Evolutionary conservation across 2,113 vertebrate species (phyloP), one percentile per base, ranked within the genome.

Genomic region (Crotophaga sulcirostris): DNA sequence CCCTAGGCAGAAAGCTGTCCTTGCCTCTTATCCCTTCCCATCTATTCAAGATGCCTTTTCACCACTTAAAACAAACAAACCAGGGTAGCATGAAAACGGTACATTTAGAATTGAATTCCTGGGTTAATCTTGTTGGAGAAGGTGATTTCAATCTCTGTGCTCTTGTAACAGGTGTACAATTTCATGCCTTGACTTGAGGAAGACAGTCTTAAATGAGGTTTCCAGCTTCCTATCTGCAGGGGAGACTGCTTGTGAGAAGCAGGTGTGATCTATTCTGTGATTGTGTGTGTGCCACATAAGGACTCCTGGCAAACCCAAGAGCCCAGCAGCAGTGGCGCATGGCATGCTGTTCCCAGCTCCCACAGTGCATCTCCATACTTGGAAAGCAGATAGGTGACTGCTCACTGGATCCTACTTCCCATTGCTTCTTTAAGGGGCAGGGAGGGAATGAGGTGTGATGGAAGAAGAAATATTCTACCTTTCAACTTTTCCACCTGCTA

Each of bases 221-320:
- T 75, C 36, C 34, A 70, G 17, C 24, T 81, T 56, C 28, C 21
- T 44, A 0, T 18, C 19, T 64, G 34, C 47, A 34, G 56, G 14
- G 73, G 68, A 52, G 45, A 26, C 31, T 54, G 13, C 40, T 81
- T 64, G 51, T 52, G 59, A 77, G 73, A 52, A 60, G 66, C 52
- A 34, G 24, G 8, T 40, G 47, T 51, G n/a, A 55, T 26, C 7
- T 55, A 3, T 24, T 82, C n/a, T 3, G 4, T 33, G 16, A 2
- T 15, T n/a, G 3, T 7, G 0, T 6, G 17, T 1, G 1, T 0
- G 5, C 10, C 0, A 7, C 1, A 11, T 10, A 19, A 51, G 24
- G 13, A 44, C 26, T 75, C 28, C 19, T 25, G 55, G 40, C 68
- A 60, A 40, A 36, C 42, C 28, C 1, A 9, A 26, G 38, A 44